Evolutionary conservation across 2,888 invertebrate genomes (phyloP).

Genomic region (Clepsis dumicolana): DNA sequence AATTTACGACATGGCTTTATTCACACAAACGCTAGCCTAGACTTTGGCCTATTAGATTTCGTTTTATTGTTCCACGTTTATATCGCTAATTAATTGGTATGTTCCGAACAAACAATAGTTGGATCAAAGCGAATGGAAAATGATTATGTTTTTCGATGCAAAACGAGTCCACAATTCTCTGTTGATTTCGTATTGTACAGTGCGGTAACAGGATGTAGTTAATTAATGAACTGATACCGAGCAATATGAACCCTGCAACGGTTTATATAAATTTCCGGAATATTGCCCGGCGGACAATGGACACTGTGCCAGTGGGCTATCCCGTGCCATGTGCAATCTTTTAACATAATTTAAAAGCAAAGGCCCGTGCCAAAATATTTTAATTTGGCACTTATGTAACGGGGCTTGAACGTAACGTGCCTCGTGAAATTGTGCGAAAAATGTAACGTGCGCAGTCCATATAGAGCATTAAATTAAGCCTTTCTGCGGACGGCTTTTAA

Average conservation of each 20-base stretch:
- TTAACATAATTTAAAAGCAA: slow-evolving; percentile 70
- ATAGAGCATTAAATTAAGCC: slow-evolving; percentile 68
- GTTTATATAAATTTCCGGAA: slow-evolving; percentile 70
- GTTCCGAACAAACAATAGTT: slow-evolving; percentile 1
- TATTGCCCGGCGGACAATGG: slow-evolving; percentile 70
- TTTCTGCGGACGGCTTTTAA: slow-evolving; percentile 56
- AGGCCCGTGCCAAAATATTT: slow-evolving; percentile 72
- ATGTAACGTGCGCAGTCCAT: slow-evolving; percentile 60
- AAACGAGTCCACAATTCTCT: slow-evolving; percentile 65
- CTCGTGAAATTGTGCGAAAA: slow-evolving; percentile 64
- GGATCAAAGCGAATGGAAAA: slow-evolving; percentile 51
- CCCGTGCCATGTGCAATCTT: slow-evolving; percentile 63
- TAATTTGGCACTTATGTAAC: slow-evolving; percentile 69
- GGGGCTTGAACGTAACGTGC: slow-evolving; percentile 53
- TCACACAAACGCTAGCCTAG: slow-evolving; percentile 47
- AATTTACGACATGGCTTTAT: slow-evolving; percentile 71
- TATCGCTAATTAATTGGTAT: slow-evolving; percentile 33
- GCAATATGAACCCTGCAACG: slow-evolving; percentile 66
- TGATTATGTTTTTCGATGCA: slow-evolving; percentile 64
- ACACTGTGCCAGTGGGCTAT: slow-evolving; percentile 58
- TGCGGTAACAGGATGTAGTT: slow-evolving; percentile 69
- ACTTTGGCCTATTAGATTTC: slow-evolving; percentile 22
- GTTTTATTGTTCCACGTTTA: slow-evolving; percentile 17
- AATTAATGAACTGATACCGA: slow-evolving; percentile 77
- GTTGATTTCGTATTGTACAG: slow-evolving; percentile 65